Conservation (phyloP, 2,113 vertebrate species). For the Ornithorhynchus anatinus region DNA sequence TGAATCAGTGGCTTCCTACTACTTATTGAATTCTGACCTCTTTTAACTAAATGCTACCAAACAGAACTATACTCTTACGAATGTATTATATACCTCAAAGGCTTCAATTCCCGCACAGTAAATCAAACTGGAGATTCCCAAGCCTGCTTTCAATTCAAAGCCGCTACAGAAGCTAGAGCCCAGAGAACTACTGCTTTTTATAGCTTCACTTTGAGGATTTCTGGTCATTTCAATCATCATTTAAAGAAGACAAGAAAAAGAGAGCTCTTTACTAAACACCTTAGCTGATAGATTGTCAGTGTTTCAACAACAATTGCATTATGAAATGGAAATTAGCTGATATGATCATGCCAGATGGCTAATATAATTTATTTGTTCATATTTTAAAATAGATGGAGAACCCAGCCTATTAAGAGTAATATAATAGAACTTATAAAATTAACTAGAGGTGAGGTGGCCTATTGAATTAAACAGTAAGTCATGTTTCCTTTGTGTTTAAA, state of each 20-base stretch:
- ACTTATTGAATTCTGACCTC: conserved; percentile 16
- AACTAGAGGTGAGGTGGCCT: conserved; percentile 41
- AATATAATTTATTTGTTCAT: conserved; percentile 70
- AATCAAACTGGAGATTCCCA: conserved; percentile 29
- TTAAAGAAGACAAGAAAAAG: conserved; percentile 38
- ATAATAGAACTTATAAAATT: conserved; percentile 60
- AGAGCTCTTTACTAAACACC: conserved; percentile 59
- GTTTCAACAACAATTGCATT: conserved; percentile 68
- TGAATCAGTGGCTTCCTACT: conserved; percentile 38
- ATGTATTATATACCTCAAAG: conserved; percentile 15
- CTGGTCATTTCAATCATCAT: conserved; percentile 60
- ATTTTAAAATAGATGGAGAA: conserved; percentile 61
- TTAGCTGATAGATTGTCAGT: conserved; percentile 67
- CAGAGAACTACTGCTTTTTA: conserved; percentile 16
- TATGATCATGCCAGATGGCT: conserved; percentile 71
- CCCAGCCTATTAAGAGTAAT: conserved; percentile 46
- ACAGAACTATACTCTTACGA: conserved; percentile 24
- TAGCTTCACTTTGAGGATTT: conserved; percentile 38
- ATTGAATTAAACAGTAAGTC: conserved; percentile 50
- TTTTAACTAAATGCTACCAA: conserved; percentile 44
- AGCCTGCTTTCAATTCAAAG: conserved; percentile 12
- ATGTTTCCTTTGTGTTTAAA: conserved; percentile 10
- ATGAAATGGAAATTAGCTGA: conserved; percentile 67
- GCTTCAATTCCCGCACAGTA: conserved; percentile 31
- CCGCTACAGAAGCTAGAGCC: conserved; percentile 25